phyloP scores from a whole-genome alignment of 1,140 invertebrate species.

The Solenopsis invicta region DNA sequence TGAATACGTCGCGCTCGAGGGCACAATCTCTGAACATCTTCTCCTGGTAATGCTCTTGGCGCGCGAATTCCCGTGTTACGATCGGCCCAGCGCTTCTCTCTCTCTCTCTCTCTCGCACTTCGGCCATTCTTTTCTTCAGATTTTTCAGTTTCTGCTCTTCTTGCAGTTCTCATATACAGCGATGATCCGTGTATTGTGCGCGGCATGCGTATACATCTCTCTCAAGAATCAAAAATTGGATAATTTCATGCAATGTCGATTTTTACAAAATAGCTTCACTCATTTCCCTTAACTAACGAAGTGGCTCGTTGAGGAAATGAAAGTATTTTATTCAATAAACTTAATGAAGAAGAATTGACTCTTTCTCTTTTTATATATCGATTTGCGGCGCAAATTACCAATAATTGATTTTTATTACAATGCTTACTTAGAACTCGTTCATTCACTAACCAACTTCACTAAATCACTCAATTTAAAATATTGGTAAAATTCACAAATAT shows the following conservation, averaged over 20 bases:
- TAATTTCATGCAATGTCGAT: neutral
- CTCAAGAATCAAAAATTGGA: neutral
- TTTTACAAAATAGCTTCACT: neutral
- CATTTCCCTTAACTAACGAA: neutral
- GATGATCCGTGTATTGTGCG: neutral
- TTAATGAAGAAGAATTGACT: neutral
- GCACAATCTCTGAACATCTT: conserved; percentile 85
- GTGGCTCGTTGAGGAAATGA: neutral
- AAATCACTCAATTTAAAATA: neutral
- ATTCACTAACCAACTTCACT: neutral
- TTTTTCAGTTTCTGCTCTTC: neutral
- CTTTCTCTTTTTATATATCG: neutral
- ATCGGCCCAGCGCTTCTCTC: neutral
- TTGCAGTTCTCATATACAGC: neutral
- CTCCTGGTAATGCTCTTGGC: conserved; percentile 80
- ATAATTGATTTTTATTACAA: conserved; percentile 29
- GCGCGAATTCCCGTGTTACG: conserved; percentile 78
- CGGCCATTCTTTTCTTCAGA: neutral
- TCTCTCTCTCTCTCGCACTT: neutral
- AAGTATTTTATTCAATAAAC: neutral
- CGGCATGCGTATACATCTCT: neutral
- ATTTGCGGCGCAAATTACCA: neutral
- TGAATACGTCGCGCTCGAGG: conserved; percentile 79
- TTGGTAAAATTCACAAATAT: conserved; percentile 2
- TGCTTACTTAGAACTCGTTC: neutral